A percentile compares a stretch with the other conserved stretches of the same genome.
Conservation (phyloP, 1,140 invertebrate genomes). For the Bombus waltoni region DNA sequence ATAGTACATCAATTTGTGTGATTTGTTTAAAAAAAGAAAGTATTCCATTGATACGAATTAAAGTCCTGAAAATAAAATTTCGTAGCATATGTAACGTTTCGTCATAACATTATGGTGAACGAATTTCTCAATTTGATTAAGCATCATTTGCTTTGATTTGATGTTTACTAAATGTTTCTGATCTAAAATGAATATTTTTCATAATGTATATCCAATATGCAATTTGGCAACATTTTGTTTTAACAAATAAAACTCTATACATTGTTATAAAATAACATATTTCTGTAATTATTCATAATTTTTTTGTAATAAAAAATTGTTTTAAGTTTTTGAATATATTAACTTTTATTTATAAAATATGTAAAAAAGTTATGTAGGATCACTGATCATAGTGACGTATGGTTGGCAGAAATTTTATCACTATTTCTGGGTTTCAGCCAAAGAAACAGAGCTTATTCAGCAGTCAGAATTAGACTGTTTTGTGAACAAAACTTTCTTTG, state of each 20-base stretch:
- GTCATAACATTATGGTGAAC: background rate
- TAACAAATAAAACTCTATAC: background rate
- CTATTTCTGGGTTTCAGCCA: constrained; percentile 50
- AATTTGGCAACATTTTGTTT: background rate
- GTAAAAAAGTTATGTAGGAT: background rate
- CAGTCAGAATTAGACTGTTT: constrained; percentile 44
- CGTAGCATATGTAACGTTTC: background rate
- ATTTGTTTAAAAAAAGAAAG: background rate
- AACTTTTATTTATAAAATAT: background rate
- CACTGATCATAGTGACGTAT: constrained; percentile 20
- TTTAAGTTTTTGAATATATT: background rate
- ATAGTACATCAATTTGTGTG: background rate
- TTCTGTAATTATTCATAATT: background rate
- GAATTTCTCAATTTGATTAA: background rate
- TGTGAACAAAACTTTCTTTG: constrained; percentile 45
- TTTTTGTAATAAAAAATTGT: background rate
- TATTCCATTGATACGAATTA: background rate
- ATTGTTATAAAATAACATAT: background rate
- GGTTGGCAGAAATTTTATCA: constrained; percentile 55
- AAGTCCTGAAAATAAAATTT: no score
- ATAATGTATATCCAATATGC: background rate
- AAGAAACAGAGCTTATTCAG: constrained; percentile 44
- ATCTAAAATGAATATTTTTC: background rate
- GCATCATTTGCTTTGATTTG: background rate
- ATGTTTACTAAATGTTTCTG: background rate